Evolutionary conservation across 1,140 invertebrate genomes (phyloP).

Genomic region (Muscidifurax raptorellus): DNA sequence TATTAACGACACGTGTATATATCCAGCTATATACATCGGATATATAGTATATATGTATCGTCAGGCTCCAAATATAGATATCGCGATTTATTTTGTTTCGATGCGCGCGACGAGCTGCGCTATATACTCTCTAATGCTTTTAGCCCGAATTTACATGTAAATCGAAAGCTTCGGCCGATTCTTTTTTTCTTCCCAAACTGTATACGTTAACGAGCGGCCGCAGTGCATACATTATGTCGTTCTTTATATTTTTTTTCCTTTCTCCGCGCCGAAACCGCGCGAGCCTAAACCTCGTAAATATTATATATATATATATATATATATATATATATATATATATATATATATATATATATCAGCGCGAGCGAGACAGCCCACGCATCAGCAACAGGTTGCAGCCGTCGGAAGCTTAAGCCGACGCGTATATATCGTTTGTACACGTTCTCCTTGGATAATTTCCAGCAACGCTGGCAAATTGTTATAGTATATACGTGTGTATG

Average conservation of each 20-base stretch:
- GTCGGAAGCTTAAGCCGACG: background rate
- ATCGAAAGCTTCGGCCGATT: background rate
- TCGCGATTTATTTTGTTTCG: background rate
- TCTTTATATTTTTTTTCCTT: too few species aligned
- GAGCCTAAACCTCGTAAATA: too few species aligned
- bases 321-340: too few species aligned
- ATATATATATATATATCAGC: too few species aligned
- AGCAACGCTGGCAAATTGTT: background rate
- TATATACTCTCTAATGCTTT: background rate
- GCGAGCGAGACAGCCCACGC: too few species aligned
- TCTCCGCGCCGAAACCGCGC: too few species aligned
- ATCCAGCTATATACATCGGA: background rate
- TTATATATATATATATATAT: too few species aligned
- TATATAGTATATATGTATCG: too few species aligned
- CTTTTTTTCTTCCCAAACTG: background rate
- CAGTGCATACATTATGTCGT: too few species aligned
- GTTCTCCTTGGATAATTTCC: background rate
- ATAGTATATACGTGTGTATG: too few species aligned
- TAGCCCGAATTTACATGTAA: background rate
- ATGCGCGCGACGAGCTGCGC: background rate
- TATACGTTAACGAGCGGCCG: too few species aligned
- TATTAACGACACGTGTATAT: background rate
- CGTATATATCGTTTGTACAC: background rate
- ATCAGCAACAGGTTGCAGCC: background rate
- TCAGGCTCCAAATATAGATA: background rate